Evolutionary conservation across 2,113 vertebrate genomes (phyloP).

Genomic region (Oreochromis aureus): DNA sequence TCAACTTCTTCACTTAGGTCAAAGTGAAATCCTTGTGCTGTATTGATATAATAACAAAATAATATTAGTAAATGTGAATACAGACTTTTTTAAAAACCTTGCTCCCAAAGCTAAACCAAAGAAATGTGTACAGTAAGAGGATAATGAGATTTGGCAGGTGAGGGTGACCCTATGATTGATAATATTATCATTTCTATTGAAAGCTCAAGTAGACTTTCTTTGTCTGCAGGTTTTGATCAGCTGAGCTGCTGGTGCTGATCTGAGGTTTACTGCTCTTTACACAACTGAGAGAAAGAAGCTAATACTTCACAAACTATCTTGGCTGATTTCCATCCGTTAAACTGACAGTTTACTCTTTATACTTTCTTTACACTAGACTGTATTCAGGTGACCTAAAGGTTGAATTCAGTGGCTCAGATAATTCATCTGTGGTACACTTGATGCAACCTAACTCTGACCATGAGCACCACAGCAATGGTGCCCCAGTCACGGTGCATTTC

Average conservation of each 20-base stretch:
- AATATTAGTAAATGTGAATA: neutral
- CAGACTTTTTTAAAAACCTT: neutral
- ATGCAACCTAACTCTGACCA: neutral
- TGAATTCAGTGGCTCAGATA: neutral
- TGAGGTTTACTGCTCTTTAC: neutral
- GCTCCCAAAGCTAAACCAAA: neutral
- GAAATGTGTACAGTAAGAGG: neutral
- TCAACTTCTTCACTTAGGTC: neutral
- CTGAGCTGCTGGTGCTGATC: neutral
- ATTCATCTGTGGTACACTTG: neutral
- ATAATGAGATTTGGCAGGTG: neutral
- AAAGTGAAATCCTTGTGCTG: neutral
- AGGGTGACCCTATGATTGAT: neutral
- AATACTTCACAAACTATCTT: neutral
- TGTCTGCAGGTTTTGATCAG: neutral
- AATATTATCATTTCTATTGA: neutral
- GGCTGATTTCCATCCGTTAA: neutral
- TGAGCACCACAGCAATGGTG: too few species aligned
- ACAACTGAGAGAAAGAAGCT: neutral
- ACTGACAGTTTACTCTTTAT: neutral
- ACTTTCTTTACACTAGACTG: neutral
- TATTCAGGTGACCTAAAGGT: fast-evolving
- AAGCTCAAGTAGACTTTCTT: neutral
- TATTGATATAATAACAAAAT: neutral
- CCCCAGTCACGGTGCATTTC: too few species aligned